These are phyloP conservation scores for Atractosteus spatula DNA, from an alignment of 2,113 vertebrate genomes.

Conservation along the genomic window DNA sequence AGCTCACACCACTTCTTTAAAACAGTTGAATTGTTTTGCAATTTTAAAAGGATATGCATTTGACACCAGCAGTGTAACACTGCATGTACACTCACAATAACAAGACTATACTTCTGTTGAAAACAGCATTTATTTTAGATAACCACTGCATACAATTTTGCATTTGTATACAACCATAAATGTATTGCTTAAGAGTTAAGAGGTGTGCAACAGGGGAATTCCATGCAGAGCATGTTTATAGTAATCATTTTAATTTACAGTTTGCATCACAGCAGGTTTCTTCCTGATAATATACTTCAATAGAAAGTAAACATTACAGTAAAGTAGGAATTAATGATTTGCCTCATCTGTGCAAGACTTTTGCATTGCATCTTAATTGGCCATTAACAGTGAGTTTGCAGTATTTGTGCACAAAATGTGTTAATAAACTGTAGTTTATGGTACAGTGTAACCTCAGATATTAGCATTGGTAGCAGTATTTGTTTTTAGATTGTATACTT, in stretches of 20 bases:
- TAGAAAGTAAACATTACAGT: constrained; percentile 25
- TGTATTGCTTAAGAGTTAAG: constrained; percentile 42
- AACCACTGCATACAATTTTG: constrained; percentile 52
- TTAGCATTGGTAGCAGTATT: too few species aligned
- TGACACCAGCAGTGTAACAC: too few species aligned
- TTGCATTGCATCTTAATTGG: not conserved
- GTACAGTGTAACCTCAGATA: not conserved
- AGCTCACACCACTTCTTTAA: not conserved
- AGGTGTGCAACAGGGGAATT: constrained; percentile 12
- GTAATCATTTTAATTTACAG: constrained; percentile 22
- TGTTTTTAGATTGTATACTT: too few species aligned
- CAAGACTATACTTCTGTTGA: not conserved
- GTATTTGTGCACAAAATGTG: too few species aligned
- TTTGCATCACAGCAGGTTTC: constrained; percentile 42
- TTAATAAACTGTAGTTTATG: not conserved
- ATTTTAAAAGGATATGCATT: too few species aligned
- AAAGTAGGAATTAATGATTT: not conserved
- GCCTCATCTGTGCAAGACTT: not conserved
- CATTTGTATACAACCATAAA: constrained; percentile 25
- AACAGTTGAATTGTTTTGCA: not conserved
- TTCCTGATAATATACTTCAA: constrained; percentile 30
- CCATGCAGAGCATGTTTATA: constrained; percentile 31
- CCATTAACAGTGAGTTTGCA: not conserved
- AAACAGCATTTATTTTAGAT: constrained; percentile 32
- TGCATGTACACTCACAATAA: too few species aligned